Base-by-base conservation (phyloP, 2,797 vertebrate genomes). In the Amblyopsis hoosieri region DNA sequence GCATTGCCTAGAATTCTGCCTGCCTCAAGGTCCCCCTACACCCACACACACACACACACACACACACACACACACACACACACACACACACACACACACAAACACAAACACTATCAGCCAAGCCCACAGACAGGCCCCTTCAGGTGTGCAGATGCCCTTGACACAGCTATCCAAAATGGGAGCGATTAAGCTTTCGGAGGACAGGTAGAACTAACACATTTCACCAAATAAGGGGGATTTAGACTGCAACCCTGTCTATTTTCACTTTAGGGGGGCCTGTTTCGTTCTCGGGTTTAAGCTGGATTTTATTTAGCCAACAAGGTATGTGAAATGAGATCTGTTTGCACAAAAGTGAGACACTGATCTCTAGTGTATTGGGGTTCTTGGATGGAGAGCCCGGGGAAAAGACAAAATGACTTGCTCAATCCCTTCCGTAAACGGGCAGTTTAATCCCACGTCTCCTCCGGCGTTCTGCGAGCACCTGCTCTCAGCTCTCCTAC, bases 241-340 rank as follows among this genome's bases (percentile, higher is more conserved):
- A 57, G 55, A 29, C 45, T 33, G 45, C 45, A 66, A 69, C 60
- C 78, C 48, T 37, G 14, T 62, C 56, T 64, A 9, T 64, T 46
- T 50, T 73, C 67, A 57, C 29, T 62, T 64, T n/a, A 50, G 62
- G 63, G 52, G 45, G 51, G 59, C n/a, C 2, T 11, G 19, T 53
- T 19, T 15, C 29, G 12, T 8, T 45, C 15, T 12, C 3, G 12
- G 54, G 64, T 66, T 52, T 62, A 72, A 78, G 70, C 57, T 55
- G 66, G 78, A 79, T 68, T 70, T 71, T 61, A 62, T 68, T 74
- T 71, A 82, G 70, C 71, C 78, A 82, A 79, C 79, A 84, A 66
- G 72, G 53, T 52, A 42, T 69, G 63, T 66, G 68, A 80, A 82
- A 79, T 67, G 23, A 79, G 77, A 78, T 82, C 48, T 76, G 74